Base-by-base conservation (phyloP, 2,888 invertebrate species). In the Exocentrus adspersus region DNA sequence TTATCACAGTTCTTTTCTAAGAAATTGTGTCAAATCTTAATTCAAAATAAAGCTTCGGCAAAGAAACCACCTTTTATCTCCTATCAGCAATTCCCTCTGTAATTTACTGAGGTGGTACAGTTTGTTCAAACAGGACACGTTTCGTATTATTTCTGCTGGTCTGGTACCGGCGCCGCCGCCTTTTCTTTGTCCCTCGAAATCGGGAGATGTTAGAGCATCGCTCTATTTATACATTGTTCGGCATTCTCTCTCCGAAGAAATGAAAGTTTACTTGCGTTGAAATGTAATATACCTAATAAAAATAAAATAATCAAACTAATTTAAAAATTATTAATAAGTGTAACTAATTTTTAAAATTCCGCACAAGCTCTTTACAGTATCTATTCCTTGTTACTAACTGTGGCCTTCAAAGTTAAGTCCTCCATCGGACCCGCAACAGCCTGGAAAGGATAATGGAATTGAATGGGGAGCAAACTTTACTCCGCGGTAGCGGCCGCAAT, bases 391-490 rank as follows among this genome's bases (percentile, higher is more conserved):
- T 3, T 12, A 5, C 37, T 30, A 57, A 50, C 59, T 60, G 51
- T 41, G 46, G 37, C 60, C 60, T 60, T 17, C n/a, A 42, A 60
- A 53, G 45, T 53, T 60, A 52, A 50, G 28, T 28, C 53, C 53
- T 53, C 19, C 42, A 16, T 45, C 45, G 60, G 50, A 60, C 42
- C 43, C 42, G 52, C 52, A 24, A n/a, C 28, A 19, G n/a, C 60
- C 37, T 37, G 21, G 17, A 14, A 53, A 53, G 37, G 45, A 53
- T 60, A 60, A 60, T 60, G 52, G 60, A 60, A 60, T 60, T 43
- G 60, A 42, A 42, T 42, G 43, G 52, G 48, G 48, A 14, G 28
- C 14, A 43, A 59, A 59, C 37, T 32, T 50, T 41, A 46, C 50
- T 50, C 51, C n/a, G 50, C 42, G n/a, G n/a, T n/a, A 28, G 59